Percentiles rank a stretch among this genome's conserved stretches.
phyloP scores from a whole-genome alignment of 2,113 vertebrate genomes.

The Indicator indicator region DNA sequence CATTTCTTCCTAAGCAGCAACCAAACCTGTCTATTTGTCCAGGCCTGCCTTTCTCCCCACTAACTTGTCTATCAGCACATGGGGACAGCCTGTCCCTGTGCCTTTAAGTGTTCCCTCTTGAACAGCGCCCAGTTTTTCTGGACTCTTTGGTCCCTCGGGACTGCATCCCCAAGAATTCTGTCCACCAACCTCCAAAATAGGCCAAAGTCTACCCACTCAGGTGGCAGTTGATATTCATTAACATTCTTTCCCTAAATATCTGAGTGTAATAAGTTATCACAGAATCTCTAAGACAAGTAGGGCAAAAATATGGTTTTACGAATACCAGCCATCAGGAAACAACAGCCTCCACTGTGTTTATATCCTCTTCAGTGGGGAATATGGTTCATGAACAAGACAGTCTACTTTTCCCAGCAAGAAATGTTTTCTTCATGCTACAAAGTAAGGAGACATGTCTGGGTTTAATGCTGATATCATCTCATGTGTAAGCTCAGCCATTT shows the following conservation, averaged over 20 bases:
- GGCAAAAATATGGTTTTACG: not conserved
- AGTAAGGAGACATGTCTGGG: not conserved
- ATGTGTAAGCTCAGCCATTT: not conserved
- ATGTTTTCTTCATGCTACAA: not conserved
- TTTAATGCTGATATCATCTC: not conserved
- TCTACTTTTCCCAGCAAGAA: not conserved
- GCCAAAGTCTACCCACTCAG: too few species aligned
- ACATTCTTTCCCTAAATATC: not conserved
- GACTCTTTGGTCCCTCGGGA: too few species aligned
- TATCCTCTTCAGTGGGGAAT: not conserved
- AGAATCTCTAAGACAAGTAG: not conserved
- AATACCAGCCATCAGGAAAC: not conserved
- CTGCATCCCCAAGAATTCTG: too few species aligned
- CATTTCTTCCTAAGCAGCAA: too few species aligned
- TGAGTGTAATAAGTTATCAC: not conserved
- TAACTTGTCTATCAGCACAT: too few species aligned
- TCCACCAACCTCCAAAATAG: too few species aligned
- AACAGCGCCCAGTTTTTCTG: too few species aligned
- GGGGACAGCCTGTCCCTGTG: too few species aligned
- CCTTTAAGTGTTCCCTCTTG: too few species aligned
- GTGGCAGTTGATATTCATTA: not conserved
- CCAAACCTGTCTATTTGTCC: too few species aligned
- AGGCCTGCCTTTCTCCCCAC: too few species aligned
- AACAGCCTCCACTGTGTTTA: not conserved
- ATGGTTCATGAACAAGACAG: not conserved